These are phyloP conservation scores for Threskiornis aethiopicus DNA, from an alignment of 2,797 vertebrate genomes.

Conservation along the genomic window DNA sequence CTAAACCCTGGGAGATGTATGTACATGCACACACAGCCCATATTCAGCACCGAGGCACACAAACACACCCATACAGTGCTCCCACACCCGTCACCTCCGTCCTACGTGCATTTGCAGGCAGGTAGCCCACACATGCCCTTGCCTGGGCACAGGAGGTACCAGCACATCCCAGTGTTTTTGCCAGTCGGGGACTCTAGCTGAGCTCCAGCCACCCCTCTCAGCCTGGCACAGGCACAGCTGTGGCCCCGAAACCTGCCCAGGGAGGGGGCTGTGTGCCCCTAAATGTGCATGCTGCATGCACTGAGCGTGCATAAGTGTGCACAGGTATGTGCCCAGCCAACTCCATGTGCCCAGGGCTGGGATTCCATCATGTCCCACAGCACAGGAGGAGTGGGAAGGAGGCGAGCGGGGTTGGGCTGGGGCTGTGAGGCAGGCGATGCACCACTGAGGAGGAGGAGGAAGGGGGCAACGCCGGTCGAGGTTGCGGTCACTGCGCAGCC, in stretches of 20 bases:
- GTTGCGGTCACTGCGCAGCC: not conserved
- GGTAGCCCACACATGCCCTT: not conserved
- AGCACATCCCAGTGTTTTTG: accelerated
- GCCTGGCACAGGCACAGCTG: not conserved
- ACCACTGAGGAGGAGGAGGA: accelerated
- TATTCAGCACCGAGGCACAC: not conserved
- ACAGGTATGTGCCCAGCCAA: too few species aligned
- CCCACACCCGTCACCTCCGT: not conserved
- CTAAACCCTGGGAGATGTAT: not conserved
- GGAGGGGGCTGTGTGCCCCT: accelerated
- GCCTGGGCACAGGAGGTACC: accelerated
- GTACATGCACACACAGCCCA: not conserved
- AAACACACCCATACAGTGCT: accelerated
- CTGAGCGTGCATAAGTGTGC: not conserved
- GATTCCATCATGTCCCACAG: accelerated
- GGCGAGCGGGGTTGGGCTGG: not conserved
- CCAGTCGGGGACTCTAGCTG: accelerated
- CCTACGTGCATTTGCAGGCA: accelerated
- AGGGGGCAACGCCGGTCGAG: accelerated
- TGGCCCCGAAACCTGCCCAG: not conserved
- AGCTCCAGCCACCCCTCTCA: not conserved
- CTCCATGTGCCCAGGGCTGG: accelerated
- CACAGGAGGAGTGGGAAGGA: not conserved
- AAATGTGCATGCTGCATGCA: accelerated
- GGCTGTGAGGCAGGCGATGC: not conserved